These are phyloP conservation scores for Cryptus armator DNA, from an alignment of 2,888 invertebrate genomes.

Conservation along the genomic window DNA sequence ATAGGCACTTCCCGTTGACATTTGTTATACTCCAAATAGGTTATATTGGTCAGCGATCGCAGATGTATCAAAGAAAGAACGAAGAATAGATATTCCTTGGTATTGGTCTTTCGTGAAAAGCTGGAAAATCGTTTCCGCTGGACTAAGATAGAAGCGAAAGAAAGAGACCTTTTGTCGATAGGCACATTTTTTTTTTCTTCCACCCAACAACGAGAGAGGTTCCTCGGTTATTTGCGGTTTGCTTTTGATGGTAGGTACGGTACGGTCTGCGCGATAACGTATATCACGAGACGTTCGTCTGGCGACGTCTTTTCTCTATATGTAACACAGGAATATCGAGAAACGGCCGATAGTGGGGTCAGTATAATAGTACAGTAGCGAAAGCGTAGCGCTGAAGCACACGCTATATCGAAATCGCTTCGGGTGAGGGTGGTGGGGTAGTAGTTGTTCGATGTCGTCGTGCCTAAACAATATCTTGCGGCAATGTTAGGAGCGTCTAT, in stretches of 20 bases:
- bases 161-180: conserved; percentile 48
- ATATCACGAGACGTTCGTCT: conserved; percentile 48
- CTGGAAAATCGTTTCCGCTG: conserved; percentile 37
- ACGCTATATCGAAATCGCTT: conserved; percentile 62
- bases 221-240: conserved; percentile 19
- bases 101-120: conserved; percentile 11
- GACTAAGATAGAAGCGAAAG: conserved; percentile 7
- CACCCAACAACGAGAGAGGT: neutral
- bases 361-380: conserved; percentile 54
- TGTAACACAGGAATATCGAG: conserved; percentile 51
- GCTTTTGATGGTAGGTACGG: conserved; percentile 31
- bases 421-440: conserved; percentile 2
- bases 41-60: conserved; percentile 10
- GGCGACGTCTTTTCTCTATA: conserved; percentile 49
- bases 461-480: conserved; percentile 85
- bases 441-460: conserved; percentile 66
- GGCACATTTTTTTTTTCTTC: conserved; percentile 53
- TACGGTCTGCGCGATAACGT: conserved; percentile 52
- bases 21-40: conserved; percentile 19
- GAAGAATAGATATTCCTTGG: conserved; percentile 30
- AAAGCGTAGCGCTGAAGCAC: conserved; percentile 48
- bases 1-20: conserved; percentile 5
- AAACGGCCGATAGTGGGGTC: conserved; percentile 35
- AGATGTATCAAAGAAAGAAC: conserved; percentile 14
- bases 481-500: conserved; percentile 85